These are phyloP conservation scores for Hydraecia micacea DNA, from an alignment of 2,888 invertebrate species.

Conservation along the genomic window DNA sequence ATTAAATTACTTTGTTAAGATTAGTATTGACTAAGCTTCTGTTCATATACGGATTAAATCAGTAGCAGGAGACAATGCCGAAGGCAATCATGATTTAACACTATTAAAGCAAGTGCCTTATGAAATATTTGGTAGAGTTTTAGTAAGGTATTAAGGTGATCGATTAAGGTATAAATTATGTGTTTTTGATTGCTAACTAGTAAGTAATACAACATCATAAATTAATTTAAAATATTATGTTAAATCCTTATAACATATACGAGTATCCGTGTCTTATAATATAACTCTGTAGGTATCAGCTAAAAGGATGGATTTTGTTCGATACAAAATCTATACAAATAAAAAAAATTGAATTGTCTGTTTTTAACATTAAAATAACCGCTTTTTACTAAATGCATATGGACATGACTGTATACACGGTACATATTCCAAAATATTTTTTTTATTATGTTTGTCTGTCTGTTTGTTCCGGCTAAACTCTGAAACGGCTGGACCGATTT, in stretches of 20 bases:
- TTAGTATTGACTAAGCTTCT: not conserved
- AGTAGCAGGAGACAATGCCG: not conserved
- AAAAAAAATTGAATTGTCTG: no score
- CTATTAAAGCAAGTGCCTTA: conserved; percentile 7
- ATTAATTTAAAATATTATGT: not conserved
- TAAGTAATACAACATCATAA: not conserved
- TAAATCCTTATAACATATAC: no score
- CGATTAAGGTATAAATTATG: not conserved
- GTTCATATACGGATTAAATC: conserved; percentile 39
- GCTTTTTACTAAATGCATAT: no score
- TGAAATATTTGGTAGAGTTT: not conserved
- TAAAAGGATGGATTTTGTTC: not conserved
- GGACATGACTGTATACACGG: no score
- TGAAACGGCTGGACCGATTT: no score
- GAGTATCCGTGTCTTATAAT: no score
- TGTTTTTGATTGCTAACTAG: not conserved
- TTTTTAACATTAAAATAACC: no score
- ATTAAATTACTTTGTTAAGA: conserved; percentile 25
- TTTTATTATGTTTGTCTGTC: no score
- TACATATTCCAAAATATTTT: no score
- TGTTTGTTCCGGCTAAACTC: no score
- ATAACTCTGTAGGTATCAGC: not conserved
- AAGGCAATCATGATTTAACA: conserved; percentile 18
- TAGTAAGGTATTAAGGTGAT: not conserved
- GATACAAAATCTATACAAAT: no score